Base-by-base conservation (phyloP, 2,797 vertebrate genomes). In the Onychomys torridus region DNA sequence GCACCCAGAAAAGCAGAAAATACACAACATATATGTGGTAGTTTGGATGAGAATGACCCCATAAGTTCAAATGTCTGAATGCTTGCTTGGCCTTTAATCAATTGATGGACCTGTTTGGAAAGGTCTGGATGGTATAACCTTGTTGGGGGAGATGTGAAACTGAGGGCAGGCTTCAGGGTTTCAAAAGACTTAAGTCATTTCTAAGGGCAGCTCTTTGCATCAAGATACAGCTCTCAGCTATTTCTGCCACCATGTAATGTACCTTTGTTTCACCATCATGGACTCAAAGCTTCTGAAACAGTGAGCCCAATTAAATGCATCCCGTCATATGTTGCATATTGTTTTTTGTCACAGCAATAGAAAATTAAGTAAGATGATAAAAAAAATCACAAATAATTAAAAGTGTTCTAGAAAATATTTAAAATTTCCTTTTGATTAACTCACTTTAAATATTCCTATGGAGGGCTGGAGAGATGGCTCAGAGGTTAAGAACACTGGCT, bases 1-100 rank as follows among this genome's bases (percentile, higher is more conserved):
- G 16, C 40, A 96, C 32, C 55, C 32, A 89, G 34, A 91, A 88
- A 93, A n/a, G 43, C 27, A 90, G 69, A 95, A 87, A 93, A 94
- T 37, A 75, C 34, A 69, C 46, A 40, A 77, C 7, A 67, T 40
- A 67, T 63, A 21, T 34, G 17, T 52, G 49, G 46, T 52, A 52
- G 76, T 21, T 52, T 21, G 27, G 27, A 43, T 27, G 40, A 77
- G 43, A 78, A 52, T 78, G 46, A 78, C 16, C 1, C 76, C 46
- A 6, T 8, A 77, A 46, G 4, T 78, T 52, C 14, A 2, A 34
- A 49, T 34, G 17, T 55, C 55, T 55, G 77, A 55, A 52, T 52
- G 17, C 8, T 78, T 78, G 29, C 16, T 78, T 78, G 29, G 32
- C n/a, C 32, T 78, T 49, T 8, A 55, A 78, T 55, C 4, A 55